These are phyloP conservation scores for Psittacara wagleri DNA, from an alignment of 2,113 vertebrate species.

Conservation along the genomic window DNA sequence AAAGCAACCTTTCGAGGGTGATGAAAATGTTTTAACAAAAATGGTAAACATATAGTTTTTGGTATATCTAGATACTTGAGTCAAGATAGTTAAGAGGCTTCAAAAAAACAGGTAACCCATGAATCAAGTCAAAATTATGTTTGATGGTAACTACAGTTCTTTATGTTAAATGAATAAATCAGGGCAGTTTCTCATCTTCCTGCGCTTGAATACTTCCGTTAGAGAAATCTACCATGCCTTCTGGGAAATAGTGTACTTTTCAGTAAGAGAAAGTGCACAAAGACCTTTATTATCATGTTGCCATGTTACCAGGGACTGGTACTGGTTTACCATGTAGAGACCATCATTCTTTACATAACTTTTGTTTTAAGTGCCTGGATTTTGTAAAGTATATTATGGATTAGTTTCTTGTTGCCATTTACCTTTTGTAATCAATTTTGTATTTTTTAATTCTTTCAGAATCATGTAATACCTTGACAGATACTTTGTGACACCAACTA, in stretches of 20 bases:
- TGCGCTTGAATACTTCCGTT: background rate
- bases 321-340: background rate
- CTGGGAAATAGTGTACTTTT: background rate
- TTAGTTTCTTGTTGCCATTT: background rate
- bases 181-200: background rate
- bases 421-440: background rate
- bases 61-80: background rate
- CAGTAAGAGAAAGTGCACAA: background rate
- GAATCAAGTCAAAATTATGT: background rate
- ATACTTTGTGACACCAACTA: background rate
- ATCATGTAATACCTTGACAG: background rate
- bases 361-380: background rate
- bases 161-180: background rate
- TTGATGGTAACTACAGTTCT: background rate
- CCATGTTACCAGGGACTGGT: fast-evolving
- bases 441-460: background rate
- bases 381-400: background rate
- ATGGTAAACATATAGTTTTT: background rate
- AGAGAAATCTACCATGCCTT: background rate
- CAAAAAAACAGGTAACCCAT: background rate
- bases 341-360: background rate
- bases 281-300: background rate
- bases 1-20: background rate
- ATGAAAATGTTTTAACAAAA: background rate
- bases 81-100: background rate